Percentiles rank a stretch among this genome's conserved stretches.
These are phyloP conservation scores for Phylloscopus whistleri DNA, from an alignment of 2,113 vertebrate genomes.

Conservation along the genomic window DNA sequence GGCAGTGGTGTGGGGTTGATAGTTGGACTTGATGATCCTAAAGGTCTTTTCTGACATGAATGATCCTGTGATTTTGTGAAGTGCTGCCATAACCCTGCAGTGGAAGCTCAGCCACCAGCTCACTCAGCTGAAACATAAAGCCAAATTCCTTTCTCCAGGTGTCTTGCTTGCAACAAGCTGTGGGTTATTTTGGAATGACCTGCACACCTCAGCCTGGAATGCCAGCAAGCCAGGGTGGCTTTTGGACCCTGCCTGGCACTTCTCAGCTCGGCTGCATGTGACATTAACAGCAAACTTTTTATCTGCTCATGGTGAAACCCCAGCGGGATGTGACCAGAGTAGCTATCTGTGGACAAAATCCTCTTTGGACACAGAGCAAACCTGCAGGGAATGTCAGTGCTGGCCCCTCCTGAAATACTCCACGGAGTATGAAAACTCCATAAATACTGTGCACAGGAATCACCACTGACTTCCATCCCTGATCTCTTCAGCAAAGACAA, in stretches of 20 bases:
- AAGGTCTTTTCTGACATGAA: not conserved
- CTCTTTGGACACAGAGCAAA: not conserved
- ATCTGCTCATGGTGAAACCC: not conserved
- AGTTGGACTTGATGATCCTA: not conserved
- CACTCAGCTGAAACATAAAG: fast-evolving
- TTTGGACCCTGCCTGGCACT: not conserved
- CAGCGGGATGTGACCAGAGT: not conserved
- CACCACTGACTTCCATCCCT: fast-evolving
- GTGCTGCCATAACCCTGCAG: not conserved
- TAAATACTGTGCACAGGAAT: not conserved
- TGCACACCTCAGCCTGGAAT: not conserved
- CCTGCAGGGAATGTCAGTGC: not conserved
- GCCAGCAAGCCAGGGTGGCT: not conserved
- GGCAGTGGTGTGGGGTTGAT: not conserved
- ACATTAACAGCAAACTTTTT: not conserved
- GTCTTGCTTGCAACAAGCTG: fast-evolving
- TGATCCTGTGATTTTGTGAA: not conserved
- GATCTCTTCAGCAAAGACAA: not conserved
- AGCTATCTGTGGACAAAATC: not conserved
- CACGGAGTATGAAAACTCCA: not conserved
- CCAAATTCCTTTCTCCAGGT: not conserved
- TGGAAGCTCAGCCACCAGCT: not conserved
- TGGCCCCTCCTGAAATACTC: not conserved
- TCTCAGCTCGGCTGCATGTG: fast-evolving
- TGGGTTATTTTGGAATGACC: not conserved